Percentiles rank a stretch among this genome's conserved stretches.
These are phyloP conservation scores for Apocheima hispidaria DNA, from an alignment of 2,888 invertebrate species.

Conservation along the genomic window DNA sequence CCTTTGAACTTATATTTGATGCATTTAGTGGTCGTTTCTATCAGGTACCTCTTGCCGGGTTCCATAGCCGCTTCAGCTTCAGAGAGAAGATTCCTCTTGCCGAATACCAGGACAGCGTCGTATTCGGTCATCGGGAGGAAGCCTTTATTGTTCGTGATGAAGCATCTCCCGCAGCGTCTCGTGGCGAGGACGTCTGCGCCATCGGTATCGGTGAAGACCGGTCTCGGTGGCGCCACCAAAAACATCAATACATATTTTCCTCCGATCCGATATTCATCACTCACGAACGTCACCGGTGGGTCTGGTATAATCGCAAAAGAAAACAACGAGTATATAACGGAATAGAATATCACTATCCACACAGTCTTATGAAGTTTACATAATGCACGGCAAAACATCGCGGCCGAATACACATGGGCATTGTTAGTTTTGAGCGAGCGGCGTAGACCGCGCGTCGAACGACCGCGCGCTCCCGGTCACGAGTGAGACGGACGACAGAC, in stretches of 20 bases:
- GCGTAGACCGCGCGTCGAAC: slow-evolving; percentile 47
- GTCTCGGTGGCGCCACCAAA: slow-evolving; percentile 52
- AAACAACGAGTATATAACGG: slow-evolving; percentile 54
- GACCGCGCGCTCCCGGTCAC: slow-evolving; percentile 55
- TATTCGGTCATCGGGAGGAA: slow-evolving; percentile 65
- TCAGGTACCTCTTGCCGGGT: slow-evolving; percentile 58
- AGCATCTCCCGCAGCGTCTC: slow-evolving; percentile 61
- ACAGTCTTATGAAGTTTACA: slow-evolving; percentile 60
- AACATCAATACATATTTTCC: slow-evolving; percentile 63
- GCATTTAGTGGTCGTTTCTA: slow-evolving; percentile 55
- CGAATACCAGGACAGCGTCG: slow-evolving; percentile 62
- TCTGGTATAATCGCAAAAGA: slow-evolving; percentile 55
- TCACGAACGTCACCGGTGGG: slow-evolving; percentile 55
- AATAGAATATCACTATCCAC: slow-evolving; percentile 55
- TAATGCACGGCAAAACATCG: slow-evolving; percentile 64
- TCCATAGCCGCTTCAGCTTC: slow-evolving; percentile 55
- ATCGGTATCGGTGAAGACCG: slow-evolving; percentile 58
- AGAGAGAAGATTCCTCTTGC: slow-evolving; percentile 46
- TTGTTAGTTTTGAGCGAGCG: slow-evolving; percentile 35
- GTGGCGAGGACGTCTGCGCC: slow-evolving; percentile 60
- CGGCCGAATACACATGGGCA: slow-evolving; percentile 46
- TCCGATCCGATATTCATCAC: slow-evolving; percentile 60
- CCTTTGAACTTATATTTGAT: slow-evolving; percentile 54
- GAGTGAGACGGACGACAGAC: slow-evolving; percentile 52
- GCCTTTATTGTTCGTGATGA: slow-evolving; percentile 68